Percentiles rank a stretch among this genome's conserved stretches.
Conservation (phyloP, 2,113 vertebrate genomes). For the Serinus canaria region DNA sequence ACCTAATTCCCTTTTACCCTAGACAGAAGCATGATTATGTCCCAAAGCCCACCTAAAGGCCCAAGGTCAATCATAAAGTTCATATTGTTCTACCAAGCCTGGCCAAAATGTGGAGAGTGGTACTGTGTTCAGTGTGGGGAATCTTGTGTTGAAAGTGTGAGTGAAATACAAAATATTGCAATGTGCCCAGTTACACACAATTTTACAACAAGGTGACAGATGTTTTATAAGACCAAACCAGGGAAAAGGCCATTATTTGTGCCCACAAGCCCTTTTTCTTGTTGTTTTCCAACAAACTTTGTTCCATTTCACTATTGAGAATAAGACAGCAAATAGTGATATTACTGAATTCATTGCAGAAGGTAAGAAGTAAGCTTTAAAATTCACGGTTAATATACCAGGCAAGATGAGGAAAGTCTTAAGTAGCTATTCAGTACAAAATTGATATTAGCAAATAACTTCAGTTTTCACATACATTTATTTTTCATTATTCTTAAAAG, state of each 20-base stretch:
- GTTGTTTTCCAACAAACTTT: background rate
- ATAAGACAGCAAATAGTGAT: background rate
- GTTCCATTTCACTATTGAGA: background rate
- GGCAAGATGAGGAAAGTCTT: background rate
- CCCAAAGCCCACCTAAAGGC: background rate
- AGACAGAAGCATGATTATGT: background rate
- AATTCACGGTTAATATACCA: background rate
- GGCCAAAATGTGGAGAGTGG: background rate
- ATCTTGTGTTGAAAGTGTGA: background rate
- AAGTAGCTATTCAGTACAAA: background rate
- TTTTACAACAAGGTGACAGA: background rate
- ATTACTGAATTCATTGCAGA: background rate
- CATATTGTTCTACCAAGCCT: background rate
- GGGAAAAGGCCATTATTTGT: background rate
- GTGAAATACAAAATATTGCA: background rate
- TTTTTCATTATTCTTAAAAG: background rate
- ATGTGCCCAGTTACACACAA: background rate
- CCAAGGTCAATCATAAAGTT: background rate
- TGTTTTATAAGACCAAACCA: background rate
- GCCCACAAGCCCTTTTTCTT: background rate
- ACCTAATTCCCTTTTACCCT: background rate
- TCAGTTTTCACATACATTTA: background rate
- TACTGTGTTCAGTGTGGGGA: fast-evolving
- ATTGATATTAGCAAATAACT: background rate
- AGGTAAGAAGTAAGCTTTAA: background rate